Base-by-base conservation (phyloP, 2,797 vertebrate species). In the Apogon talboti region DNA sequence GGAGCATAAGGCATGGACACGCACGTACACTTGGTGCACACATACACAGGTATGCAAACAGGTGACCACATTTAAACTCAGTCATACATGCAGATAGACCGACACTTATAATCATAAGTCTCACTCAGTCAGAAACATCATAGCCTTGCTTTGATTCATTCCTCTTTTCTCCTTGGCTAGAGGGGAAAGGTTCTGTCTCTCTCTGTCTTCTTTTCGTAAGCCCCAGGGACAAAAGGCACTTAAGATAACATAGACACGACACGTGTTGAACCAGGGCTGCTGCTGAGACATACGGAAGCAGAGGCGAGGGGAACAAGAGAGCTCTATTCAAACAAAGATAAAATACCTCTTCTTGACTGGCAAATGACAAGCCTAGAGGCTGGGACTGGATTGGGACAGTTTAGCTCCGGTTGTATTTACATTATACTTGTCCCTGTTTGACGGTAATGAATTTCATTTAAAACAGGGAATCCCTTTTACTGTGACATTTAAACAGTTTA, bases 181-280 rank as follows among this genome's bases (percentile, higher is more conserved):
- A 69, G 71, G 56, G 60, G 28, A 71, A 77, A 48, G 52, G 59
- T 79, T 79, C 52, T 48, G 33, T 80, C 56, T 82, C 53, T 56
- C 61, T 73, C 58, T 71, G 52, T 82, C 77, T 78, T 79, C 63
- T 66, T 70, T 70, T 65, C 43, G 14, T 72, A 80, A 82, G 71
- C 87, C 84, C 85, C 44, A 43, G 80, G 81, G 83, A 86, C 65
- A 71, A 80, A 82, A 88, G 77, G 82, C 83, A 89, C 84, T 90
- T 88, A 83, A 89, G 85, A 84, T 84, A 90, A 88, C 84, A 78
- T 63, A 79, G 82, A 74, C 56, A 57, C 47, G 73, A 84, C 78
- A 84, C 78, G 65, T 76, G 83, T 89, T 81, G 78, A 84, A 79
- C 57, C 8, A 15, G 51, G 15, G 18, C 70, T 71, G 76, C 79